phyloP scores from a whole-genome alignment of 2,113 vertebrate species.

The Emydocephalus ijimae region DNA sequence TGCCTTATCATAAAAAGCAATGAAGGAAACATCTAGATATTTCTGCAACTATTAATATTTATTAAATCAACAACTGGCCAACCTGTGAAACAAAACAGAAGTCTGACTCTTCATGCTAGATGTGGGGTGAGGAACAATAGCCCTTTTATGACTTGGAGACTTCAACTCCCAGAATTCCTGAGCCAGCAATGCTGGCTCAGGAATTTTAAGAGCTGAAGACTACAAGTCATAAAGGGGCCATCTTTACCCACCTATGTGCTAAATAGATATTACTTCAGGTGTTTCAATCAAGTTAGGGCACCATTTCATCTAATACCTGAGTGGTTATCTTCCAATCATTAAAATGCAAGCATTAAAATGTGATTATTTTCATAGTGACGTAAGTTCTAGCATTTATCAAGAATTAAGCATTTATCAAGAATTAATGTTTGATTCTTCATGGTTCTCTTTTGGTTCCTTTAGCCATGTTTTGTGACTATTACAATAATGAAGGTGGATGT shows the following conservation, averaged over 20 bases:
- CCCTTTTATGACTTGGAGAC: not conserved
- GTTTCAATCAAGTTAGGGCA: not conserved
- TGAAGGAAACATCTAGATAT: not conserved
- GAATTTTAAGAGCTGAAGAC: not conserved
- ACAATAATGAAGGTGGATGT: slow-evolving; percentile 66
- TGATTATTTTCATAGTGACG: not conserved
- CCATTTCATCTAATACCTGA: not conserved
- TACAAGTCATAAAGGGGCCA: not conserved
- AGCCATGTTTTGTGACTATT: slow-evolving; percentile 75
- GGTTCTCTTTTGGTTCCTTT: slow-evolving; percentile 14
- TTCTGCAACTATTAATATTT: not conserved
- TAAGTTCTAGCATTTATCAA: not conserved
- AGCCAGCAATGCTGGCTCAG: no score
- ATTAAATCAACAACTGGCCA: not conserved
- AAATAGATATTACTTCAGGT: not conserved
- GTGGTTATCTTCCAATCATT: not conserved
- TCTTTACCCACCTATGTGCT: not conserved
- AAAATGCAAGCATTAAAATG: not conserved
- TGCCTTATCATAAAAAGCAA: no score
- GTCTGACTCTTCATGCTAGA: not conserved
- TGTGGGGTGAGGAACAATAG: not conserved
- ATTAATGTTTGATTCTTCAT: not conserved
- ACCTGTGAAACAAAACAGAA: not conserved
- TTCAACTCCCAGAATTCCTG: not conserved
- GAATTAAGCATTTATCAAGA: not conserved